Percentiles rank a stretch among this genome's conserved stretches.
Evolutionary conservation across 2,888 invertebrate species (phyloP).

Genomic region (Pyrrhosoma nymphula): DNA sequence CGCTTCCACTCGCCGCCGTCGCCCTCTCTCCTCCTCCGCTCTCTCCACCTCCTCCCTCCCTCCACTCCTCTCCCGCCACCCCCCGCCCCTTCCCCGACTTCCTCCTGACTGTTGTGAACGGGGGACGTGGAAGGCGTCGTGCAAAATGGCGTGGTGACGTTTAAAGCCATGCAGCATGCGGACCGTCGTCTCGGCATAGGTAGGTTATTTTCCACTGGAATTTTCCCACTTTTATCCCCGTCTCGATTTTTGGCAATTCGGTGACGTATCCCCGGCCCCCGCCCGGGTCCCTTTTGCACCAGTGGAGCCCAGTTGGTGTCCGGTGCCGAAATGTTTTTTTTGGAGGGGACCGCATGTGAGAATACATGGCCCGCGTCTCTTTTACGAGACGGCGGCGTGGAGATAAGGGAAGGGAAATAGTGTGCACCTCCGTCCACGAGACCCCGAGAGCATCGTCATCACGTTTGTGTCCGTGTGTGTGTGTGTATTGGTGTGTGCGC

Average conservation of each 20-base stretch:
- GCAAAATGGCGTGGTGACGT: conserved; percentile 67
- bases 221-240: not conserved
- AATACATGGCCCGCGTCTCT: not conserved
- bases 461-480: conserved; percentile 5
- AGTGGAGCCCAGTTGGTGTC: not conserved
- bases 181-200: conserved; percentile 59
- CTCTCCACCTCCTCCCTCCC: conserved; percentile 11
- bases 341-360: not conserved
- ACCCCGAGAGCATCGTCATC: not conserved
- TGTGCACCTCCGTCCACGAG: not conserved
- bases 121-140: conserved; percentile 62
- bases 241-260: not conserved
- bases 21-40: not conserved
- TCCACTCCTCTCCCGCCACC: not conserved
- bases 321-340: not conserved
- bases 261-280: not conserved
- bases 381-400: not conserved
- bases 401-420: conserved; percentile 3
- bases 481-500: not conserved
- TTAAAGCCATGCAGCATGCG: conserved; percentile 67
- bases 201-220: conserved; percentile 52
- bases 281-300: not conserved
- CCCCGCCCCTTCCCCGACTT: conserved; percentile 28
- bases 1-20: not conserved
- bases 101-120: conserved; percentile 65